phyloP scores from a whole-genome alignment of 2,797 vertebrate species.

The Gymnoscopelus microlampas region DNA sequence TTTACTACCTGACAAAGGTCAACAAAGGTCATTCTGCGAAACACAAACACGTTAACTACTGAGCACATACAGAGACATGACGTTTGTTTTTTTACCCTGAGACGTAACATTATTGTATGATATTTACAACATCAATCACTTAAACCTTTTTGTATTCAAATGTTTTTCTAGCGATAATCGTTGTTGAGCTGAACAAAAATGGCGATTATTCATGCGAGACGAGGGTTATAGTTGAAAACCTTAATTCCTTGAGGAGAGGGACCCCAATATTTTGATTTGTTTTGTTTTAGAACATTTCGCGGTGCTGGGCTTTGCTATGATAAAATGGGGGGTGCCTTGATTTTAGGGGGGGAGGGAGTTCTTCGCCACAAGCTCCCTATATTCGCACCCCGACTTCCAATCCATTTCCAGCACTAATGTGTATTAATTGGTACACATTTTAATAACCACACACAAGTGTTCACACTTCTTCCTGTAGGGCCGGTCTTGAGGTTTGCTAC shows the following conservation, averaged over 20 bases:
- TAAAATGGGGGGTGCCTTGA: neutral
- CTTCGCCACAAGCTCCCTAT: neutral
- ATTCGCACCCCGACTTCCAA: constrained; percentile 32
- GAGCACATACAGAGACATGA: constrained; percentile 59
- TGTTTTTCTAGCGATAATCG: constrained; percentile 64
- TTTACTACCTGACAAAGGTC: constrained; percentile 35
- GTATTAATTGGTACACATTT: constrained; percentile 22
- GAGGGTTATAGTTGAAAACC: constrained; percentile 38
- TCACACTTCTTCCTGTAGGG: constrained; percentile 16
- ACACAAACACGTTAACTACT: constrained; percentile 61
- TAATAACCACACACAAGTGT: constrained; percentile 35
- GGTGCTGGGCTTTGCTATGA: constrained; percentile 62
- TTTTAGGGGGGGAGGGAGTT: constrained; percentile 22
- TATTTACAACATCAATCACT: constrained; percentile 56
- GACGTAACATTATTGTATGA: constrained; percentile 56
- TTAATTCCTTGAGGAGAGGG: constrained; percentile 43
- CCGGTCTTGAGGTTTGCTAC: constrained; percentile 3
- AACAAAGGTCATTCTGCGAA: constrained; percentile 49
- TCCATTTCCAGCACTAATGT: constrained; percentile 35
- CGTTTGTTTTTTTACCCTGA: constrained; percentile 27
- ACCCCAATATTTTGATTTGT: constrained; percentile 28
- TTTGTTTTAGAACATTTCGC: constrained; percentile 55
- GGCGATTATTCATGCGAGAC: constrained; percentile 32
- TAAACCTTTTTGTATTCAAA: constrained; percentile 59
- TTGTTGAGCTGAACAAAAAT: constrained; percentile 45